phyloP scores from a whole-genome alignment of 2,113 vertebrate genomes.

The Dermatemys mawii region DNA sequence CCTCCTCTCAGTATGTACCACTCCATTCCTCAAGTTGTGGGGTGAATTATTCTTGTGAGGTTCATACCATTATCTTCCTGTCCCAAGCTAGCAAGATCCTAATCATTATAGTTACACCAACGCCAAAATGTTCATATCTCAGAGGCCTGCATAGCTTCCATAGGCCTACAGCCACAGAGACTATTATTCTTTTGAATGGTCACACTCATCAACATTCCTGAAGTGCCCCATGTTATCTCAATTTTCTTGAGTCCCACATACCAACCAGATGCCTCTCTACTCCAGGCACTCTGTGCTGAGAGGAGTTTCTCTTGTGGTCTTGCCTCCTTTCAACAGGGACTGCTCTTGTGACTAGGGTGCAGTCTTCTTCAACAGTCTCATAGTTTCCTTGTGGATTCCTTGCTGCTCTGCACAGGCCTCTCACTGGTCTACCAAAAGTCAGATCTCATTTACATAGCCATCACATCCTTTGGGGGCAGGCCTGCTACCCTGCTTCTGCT shows the following conservation, averaged over 20 bases:
- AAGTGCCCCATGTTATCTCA: background rate
- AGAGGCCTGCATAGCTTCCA: background rate
- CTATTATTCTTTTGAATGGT: background rate
- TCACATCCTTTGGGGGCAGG: background rate
- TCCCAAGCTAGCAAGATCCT: background rate
- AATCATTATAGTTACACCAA: background rate
- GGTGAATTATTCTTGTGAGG: background rate
- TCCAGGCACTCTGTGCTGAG: background rate
- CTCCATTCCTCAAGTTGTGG: background rate
- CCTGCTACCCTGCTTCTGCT: background rate
- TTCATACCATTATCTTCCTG: background rate
- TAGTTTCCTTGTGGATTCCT: background rate
- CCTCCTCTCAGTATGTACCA: background rate
- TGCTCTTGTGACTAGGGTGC: background rate
- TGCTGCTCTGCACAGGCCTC: background rate
- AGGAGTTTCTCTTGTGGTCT: background rate
- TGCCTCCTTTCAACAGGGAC: background rate
- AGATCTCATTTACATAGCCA: background rate
- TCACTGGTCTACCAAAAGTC: background rate
- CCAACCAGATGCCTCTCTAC: background rate
- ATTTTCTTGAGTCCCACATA: background rate
- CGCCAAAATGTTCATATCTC: background rate
- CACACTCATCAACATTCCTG: background rate
- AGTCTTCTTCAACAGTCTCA: background rate
- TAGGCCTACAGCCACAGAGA: background rate